phyloP scores from a whole-genome alignment of 2,797 vertebrate genomes.

The Xiphophorus birchmanni region DNA sequence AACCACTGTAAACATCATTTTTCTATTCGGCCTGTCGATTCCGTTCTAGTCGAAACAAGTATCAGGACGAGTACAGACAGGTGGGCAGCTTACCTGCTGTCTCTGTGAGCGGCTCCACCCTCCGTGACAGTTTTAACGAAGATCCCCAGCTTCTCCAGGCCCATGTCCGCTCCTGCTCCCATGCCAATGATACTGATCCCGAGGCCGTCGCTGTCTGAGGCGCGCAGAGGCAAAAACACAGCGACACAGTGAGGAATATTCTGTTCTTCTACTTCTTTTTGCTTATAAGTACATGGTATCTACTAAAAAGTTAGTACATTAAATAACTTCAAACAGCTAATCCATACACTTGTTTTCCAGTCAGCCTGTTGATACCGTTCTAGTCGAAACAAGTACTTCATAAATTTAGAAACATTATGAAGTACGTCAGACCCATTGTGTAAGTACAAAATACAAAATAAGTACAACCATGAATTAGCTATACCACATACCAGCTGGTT shows the following conservation, averaged over 20 bases:
- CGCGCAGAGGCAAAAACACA: background rate
- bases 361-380: too few species aligned
- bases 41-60: background rate
- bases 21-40: background rate
- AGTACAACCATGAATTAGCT: constrained; percentile 5
- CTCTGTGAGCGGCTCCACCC: constrained; percentile 91
- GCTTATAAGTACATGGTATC: too few species aligned
- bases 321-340: background rate
- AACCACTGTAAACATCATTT: background rate
- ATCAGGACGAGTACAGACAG: background rate
- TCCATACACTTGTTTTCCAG: background rate
- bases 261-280: background rate
- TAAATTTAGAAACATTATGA: background rate
- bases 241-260: background rate
- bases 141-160: constrained; percentile 96
- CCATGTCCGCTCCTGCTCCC: constrained; percentile 97
- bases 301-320: background rate
- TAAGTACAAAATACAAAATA: background rate
- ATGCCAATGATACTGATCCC: constrained; percentile 99
- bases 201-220: constrained; percentile 89
- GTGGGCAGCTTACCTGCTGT: constrained; percentile 85
- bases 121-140: constrained; percentile 98
- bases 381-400: background rate
- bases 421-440: background rate
- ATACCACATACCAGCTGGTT: constrained; percentile 45